These are phyloP conservation scores for Chaenodraco wilsoni DNA, from an alignment of 2,797 vertebrate genomes.

Conservation along the genomic window DNA sequence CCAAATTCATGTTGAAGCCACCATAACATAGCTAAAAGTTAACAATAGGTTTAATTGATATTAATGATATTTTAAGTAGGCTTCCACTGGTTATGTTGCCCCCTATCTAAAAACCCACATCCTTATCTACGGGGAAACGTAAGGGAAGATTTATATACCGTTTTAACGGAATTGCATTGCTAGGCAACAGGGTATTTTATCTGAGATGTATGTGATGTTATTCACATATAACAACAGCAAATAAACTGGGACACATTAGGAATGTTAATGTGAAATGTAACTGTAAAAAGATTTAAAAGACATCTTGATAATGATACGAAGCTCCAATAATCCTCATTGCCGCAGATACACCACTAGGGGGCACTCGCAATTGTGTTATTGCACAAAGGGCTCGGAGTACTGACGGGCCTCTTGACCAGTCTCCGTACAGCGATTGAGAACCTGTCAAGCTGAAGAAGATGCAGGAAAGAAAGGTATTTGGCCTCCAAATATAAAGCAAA, in stretches of 20 bases:
- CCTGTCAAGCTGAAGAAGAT: conserved; percentile 23
- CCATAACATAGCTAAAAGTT: not conserved
- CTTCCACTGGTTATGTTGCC: not conserved
- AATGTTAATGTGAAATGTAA: too few relatives aligned
- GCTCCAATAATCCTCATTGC: not conserved
- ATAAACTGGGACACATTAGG: too few relatives aligned
- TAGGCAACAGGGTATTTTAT: too few relatives aligned
- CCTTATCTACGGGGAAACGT: not conserved
- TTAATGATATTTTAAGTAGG: too few relatives aligned
- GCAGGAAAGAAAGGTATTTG: not conserved
- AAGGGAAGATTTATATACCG: not conserved
- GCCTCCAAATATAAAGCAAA: conserved; percentile 9
- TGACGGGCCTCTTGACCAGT: conserved; percentile 54
- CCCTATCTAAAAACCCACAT: not conserved
- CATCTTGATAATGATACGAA: too few relatives aligned
- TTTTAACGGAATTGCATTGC: too few relatives aligned
- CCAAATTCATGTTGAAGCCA: not conserved
- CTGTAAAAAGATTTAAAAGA: too few relatives aligned
- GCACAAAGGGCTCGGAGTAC: conserved; percentile 17
- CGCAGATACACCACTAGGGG: conserved; percentile 60
- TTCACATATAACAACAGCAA: too few relatives aligned
- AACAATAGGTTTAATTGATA: not conserved
- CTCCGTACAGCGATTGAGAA: conserved; percentile 34
- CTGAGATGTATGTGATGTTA: too few relatives aligned
- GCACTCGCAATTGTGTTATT: conserved; percentile 52